phyloP scores from a whole-genome alignment of 2,113 vertebrate species.

The Crotalus tigris region DNA sequence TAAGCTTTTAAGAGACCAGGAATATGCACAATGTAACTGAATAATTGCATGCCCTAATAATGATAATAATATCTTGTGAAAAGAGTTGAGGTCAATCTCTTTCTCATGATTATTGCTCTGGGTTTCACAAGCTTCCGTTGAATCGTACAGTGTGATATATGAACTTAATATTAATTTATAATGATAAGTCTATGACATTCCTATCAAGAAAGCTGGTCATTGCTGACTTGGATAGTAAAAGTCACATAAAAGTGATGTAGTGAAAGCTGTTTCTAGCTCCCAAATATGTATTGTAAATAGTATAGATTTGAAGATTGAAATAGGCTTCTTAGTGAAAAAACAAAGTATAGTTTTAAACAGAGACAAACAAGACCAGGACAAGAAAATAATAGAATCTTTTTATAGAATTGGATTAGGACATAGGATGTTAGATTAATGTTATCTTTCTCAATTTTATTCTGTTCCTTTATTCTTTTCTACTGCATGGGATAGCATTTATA shows the following conservation, averaged over 20 bases:
- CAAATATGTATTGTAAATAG: not conserved
- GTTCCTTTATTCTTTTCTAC: not conserved
- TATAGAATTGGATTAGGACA: not conserved
- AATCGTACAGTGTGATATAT: not conserved
- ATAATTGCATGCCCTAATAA: not conserved
- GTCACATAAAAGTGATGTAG: not conserved
- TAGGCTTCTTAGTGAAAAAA: not conserved
- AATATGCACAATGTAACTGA: not conserved
- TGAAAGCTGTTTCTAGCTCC: not conserved
- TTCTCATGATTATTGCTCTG: not conserved
- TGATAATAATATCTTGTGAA: not conserved
- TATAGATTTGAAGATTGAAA: not conserved
- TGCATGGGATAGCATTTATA: not conserved
- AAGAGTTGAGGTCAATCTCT: not conserved
- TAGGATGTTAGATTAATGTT: not conserved
- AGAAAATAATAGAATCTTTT: not conserved
- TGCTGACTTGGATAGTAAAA: not conserved
- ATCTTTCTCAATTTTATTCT: not conserved
- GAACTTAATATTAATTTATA: not conserved
- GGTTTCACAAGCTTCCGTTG: not conserved
- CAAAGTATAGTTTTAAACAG: not conserved
- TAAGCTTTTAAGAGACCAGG: not conserved
- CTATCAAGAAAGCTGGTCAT: not conserved
- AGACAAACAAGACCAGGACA: not conserved
- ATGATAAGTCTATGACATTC: not conserved